Evolutionary conservation across 2,888 invertebrate genomes (phyloP).

Genomic region (Ptycholaimellus sp.): DNA sequence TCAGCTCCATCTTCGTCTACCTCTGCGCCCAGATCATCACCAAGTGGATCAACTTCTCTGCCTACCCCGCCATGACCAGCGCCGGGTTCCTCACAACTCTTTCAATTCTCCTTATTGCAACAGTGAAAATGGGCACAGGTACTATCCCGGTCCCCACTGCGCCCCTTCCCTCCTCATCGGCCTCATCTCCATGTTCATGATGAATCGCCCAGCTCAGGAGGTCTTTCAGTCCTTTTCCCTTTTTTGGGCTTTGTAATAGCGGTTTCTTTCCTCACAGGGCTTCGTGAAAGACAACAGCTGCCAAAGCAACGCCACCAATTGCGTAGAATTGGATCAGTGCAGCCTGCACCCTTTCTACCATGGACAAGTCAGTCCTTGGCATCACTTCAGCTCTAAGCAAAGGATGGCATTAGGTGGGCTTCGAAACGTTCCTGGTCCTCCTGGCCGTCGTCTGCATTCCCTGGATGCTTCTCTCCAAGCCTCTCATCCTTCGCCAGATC

Average conservation of each 20-base stretch:
- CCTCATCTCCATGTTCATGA: constrained; percentile 89
- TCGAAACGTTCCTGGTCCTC: constrained; percentile 24
- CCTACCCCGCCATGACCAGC: constrained; percentile 11
- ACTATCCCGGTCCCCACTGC: constrained; percentile 38
- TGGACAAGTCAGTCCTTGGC: constrained; percentile 9
- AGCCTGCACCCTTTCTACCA: constrained; percentile 18
- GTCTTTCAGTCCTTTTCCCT: too few relatives aligned
- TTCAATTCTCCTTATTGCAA: too few relatives aligned
- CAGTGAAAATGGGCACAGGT: too few relatives aligned
- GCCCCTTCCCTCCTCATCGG: constrained; percentile 90
- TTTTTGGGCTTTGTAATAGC: too few relatives aligned
- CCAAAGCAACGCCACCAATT: constrained; percentile 6
- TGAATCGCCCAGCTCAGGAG: constrained; percentile 38
- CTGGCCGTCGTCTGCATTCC: constrained; percentile 24
- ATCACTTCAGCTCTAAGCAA: not conserved
- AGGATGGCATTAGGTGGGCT: constrained; percentile 9
- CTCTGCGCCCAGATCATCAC: constrained; percentile 46
- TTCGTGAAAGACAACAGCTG: constrained; percentile 6
- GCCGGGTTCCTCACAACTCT: constrained; percentile 13
- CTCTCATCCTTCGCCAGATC: constrained; percentile 11
- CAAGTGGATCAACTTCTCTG: constrained; percentile 20
- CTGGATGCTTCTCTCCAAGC: constrained; percentile 23
- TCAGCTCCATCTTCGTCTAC: constrained; percentile 73
- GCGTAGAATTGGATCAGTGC: constrained; percentile 13
- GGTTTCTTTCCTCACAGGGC: too few relatives aligned